phyloP scores from a whole-genome alignment of 2,113 vertebrate species.

The Ariopsis seemanni region DNA sequence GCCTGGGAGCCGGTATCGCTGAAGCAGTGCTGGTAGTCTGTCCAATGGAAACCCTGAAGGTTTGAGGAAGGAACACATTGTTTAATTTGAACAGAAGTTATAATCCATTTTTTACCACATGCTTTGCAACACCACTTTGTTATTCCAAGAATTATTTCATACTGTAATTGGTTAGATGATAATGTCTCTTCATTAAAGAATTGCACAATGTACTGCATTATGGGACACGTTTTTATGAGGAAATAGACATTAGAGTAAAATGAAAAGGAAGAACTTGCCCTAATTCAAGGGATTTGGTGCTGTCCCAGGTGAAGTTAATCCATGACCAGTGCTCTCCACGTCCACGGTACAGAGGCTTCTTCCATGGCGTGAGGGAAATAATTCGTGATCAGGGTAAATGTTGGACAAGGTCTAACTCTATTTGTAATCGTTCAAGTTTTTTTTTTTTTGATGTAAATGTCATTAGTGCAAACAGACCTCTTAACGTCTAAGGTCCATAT shows the following conservation, averaged over 20 bases:
- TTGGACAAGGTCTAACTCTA: neutral
- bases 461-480: neutral
- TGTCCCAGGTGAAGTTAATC: constrained; percentile 77
- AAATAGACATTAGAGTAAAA: neutral
- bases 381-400: constrained; percentile 74
- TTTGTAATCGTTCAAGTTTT: neutral
- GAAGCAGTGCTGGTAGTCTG: constrained; percentile 78
- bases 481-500: neutral
- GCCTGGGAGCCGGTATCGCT: constrained; percentile 72
- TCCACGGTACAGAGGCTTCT: constrained; percentile 77
- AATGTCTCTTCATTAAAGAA: neutral
- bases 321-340: constrained; percentile 76
- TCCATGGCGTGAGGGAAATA: constrained; percentile 77
- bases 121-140: neutral
- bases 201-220: neutral
- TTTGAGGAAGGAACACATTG: constrained; percentile 38
- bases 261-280: constrained; percentile 9
- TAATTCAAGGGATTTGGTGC: constrained; percentile 19
- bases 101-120: neutral
- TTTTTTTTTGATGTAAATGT: neutral
- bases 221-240: neutral
- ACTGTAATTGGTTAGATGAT: too few species aligned
- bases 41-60: constrained; percentile 81
- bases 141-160: neutral
- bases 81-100: neutral